These are phyloP conservation scores for Asteroscopus sphinx DNA, from an alignment of 2,888 invertebrate genomes.

Conservation along the genomic window DNA sequence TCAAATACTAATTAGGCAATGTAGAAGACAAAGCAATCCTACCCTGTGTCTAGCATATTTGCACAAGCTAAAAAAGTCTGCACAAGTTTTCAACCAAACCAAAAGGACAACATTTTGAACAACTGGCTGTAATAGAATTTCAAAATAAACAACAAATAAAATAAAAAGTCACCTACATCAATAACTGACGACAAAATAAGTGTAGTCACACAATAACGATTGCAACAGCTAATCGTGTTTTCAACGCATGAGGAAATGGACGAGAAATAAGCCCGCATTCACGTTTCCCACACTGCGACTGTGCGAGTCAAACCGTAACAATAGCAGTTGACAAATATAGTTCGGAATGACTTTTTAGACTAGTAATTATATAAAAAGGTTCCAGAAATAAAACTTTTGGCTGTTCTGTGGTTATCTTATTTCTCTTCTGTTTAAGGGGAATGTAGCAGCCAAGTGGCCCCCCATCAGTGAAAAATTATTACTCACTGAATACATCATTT, in stretches of 20 bases:
- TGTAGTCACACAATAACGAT: conserved; percentile 49
- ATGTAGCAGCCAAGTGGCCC: too few relatives aligned
- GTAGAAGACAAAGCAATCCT: too few relatives aligned
- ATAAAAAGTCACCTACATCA: conserved; percentile 11
- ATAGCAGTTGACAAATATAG: conserved; percentile 36
- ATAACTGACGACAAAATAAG: conserved; percentile 32
- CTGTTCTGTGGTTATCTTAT: too few relatives aligned
- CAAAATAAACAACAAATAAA: neutral
- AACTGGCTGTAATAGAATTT: neutral
- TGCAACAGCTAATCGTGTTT: conserved; percentile 58
- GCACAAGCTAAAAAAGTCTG: too few relatives aligned
- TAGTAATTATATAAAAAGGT: neutral
- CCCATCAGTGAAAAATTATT: too few relatives aligned
- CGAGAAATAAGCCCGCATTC: conserved; percentile 43
- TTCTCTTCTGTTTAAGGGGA: too few relatives aligned
- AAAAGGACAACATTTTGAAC: too few relatives aligned
- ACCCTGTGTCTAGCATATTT: too few relatives aligned
- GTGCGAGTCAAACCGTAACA: conserved; percentile 30
- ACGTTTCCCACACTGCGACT: conserved; percentile 60
- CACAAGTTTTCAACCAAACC: too few relatives aligned
- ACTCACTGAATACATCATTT: too few relatives aligned
- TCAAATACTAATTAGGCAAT: too few relatives aligned
- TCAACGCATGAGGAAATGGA: conserved; percentile 64
- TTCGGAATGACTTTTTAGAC: conserved; percentile 17
- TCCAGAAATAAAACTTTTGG: neutral